Conservation (phyloP, 2,888 invertebrate species). For the Rhamphomyia laevipes region DNA sequence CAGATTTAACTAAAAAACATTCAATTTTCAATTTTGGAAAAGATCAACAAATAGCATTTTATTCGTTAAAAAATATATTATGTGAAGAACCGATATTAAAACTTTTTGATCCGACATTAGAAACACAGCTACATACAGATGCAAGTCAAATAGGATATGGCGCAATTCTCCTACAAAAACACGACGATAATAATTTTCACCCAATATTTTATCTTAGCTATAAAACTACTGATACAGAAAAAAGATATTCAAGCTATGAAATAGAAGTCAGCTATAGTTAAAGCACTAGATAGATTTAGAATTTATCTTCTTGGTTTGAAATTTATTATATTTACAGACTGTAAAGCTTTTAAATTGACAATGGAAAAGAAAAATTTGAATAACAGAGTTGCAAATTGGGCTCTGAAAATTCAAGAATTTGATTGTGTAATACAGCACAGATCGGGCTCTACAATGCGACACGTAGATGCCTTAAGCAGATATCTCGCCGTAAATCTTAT, state of each 20-base stretch:
- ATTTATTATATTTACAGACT: conserved; percentile 24
- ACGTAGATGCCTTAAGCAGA: conserved; percentile 14
- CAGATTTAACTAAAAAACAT: conserved; percentile 14
- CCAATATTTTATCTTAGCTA: conserved; percentile 21
- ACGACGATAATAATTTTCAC: conserved; percentile 13
- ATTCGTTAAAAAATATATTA: conserved; percentile 7
- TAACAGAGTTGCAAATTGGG: conserved; percentile 18
- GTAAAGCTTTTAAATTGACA: conserved; percentile 9
- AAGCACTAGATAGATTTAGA: conserved; percentile 20
- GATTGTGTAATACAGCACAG: conserved; percentile 2
- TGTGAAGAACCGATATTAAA: conserved; percentile 16
- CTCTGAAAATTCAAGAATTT: conserved; percentile 11
- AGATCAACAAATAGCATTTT: conserved; percentile 24
- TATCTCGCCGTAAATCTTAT: conserved; percentile 3
- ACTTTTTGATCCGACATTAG: conserved; percentile 17
- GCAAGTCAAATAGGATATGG: too few species aligned
- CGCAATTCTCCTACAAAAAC: too few species aligned
- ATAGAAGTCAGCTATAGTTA: conserved; percentile 25
- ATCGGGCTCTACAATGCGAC: conserved; percentile 7
- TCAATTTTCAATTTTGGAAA: conserved; percentile 12
- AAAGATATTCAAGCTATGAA: conserved; percentile 23
- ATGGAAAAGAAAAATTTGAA: conserved; percentile 20
- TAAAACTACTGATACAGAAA: conserved; percentile 20
- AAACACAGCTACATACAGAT: conserved; percentile 7
- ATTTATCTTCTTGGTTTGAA: conserved; percentile 21